Evolutionary conservation across 1,140 invertebrate species (phyloP), one percentile per base, ranked within the genome.

Genomic region (Paralvinella palmiformis): DNA sequence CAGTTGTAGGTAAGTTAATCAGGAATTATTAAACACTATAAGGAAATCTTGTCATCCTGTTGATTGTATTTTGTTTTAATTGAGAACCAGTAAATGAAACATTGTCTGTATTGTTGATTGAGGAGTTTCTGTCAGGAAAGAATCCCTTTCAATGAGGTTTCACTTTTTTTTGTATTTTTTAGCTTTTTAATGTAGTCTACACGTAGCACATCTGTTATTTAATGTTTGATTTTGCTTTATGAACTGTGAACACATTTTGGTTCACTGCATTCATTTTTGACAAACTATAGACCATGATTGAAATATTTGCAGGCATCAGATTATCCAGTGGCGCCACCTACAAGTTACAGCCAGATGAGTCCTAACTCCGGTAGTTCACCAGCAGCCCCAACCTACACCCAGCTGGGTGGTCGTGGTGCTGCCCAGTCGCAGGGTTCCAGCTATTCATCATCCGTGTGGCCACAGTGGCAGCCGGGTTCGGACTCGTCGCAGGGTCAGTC

Each of bases 351-450:
- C 17, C 60, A 89, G 81, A 87, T 89, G 71, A 93, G 88, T 83
- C 91, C 88, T 41, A 44, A 27, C 6, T 86, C 72, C 53, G 72
- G 67, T 44, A 71, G 68, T 22, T 73, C 76, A 22, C 71, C 76
- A 66, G 75, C 73, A 74, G 62, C 89, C 35, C 91, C 89, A 22
- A 91, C 89, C 13, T 93, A 91, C 79, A 94, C 90, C 66, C 91
- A 92, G 78, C 82, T 91, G 5, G 88, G 88, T 75, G 86, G 86
- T 31, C 70, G 73, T 7, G 63, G 69, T 15, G 85, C 85, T 37
- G 80, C 63, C 22, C 33, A 29, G 24, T 41, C 58, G 27, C 20
- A 65, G 67, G 60, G 58, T 60, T 53, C 55, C 45, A 45, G 64
- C 63, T 62, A 69, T 56, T 32, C 60, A 63, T 27, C 69, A 65